Evolutionary conservation across 2,888 invertebrate species (phyloP).

Genomic region (Acanthosepion esculentum): DNA sequence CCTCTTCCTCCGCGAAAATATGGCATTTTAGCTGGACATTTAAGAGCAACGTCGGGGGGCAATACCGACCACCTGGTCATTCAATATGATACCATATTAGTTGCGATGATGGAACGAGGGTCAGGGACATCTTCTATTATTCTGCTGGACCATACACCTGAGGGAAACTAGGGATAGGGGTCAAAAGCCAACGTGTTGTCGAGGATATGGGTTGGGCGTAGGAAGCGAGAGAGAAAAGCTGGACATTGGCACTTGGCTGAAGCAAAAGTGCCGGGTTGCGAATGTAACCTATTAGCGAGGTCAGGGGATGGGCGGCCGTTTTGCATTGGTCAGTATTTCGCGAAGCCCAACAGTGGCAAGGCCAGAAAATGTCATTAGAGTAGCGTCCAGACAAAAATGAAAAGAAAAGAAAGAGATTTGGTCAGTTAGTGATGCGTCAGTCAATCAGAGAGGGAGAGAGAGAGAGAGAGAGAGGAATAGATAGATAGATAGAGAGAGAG

Average conservation of each 20-base stretch:
- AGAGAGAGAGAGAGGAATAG: not conserved
- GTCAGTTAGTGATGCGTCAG: not conserved
- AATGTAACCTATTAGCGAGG: not conserved
- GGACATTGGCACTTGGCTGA: not conserved
- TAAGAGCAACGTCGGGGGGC: too few relatives aligned
- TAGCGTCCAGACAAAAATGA: not conserved
- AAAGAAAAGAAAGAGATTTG: not conserved
- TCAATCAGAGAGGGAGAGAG: not conserved
- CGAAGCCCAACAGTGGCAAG: not conserved
- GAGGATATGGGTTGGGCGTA: not conserved
- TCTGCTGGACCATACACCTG: not conserved
- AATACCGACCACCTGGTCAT: not conserved
- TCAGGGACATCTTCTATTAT: not conserved
- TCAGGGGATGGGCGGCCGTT: not conserved
- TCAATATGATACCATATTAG: not conserved
- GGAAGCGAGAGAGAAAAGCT: not conserved
- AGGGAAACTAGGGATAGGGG: not conserved
- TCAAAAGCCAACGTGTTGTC: not conserved
- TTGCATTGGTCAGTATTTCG: not conserved
- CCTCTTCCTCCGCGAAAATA: not conserved
- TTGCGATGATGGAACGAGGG: not conserved
- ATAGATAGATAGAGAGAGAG: not conserved
- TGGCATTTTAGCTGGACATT: not conserved
- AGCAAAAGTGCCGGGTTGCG: too few relatives aligned
- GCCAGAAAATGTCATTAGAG: not conserved